Percentiles rank a stretch among this genome's conserved stretches.
These are phyloP conservation scores for Synergus itoensis DNA, from an alignment of 2,888 invertebrate species.

Conservation along the genomic window DNA sequence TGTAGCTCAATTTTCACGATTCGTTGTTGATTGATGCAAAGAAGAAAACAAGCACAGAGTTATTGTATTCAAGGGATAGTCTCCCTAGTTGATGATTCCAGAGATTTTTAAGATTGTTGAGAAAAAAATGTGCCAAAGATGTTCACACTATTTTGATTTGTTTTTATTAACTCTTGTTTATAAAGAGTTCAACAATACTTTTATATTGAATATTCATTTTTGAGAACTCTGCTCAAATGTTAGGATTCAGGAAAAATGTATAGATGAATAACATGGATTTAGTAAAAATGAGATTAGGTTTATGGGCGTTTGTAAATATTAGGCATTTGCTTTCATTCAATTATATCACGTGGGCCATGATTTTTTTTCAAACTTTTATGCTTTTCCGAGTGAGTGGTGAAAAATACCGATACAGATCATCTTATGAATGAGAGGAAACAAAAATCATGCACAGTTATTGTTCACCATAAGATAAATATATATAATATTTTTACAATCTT, in stretches of 20 bases:
- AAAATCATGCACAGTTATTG: conserved; percentile 28
- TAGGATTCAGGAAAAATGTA: neutral
- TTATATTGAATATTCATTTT: neutral
- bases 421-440: neutral
- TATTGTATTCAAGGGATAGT: conserved; percentile 7
- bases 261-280: neutral
- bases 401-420: too few relatives aligned
- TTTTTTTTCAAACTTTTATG: neutral
- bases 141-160: neutral
- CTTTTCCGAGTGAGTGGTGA: neutral
- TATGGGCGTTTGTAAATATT: conserved; percentile 25
- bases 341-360: conserved; percentile 3
- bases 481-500: neutral
- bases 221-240: neutral
- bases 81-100: conserved; percentile 31
- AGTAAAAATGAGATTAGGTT: neutral
- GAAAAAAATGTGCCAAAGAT: conserved; percentile 26
- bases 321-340: neutral
- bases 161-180: neutral
- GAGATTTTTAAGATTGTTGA: conserved; percentile 38
- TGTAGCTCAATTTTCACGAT: conserved; percentile 19
- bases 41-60: neutral
- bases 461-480: neutral
- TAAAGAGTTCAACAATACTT: conserved; percentile 15
- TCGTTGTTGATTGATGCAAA: neutral